Percentiles rank a stretch among this genome's conserved stretches.
These are phyloP conservation scores for Drosophila elegans DNA, from an alignment of 1,140 invertebrate species.

Conservation along the genomic window DNA sequence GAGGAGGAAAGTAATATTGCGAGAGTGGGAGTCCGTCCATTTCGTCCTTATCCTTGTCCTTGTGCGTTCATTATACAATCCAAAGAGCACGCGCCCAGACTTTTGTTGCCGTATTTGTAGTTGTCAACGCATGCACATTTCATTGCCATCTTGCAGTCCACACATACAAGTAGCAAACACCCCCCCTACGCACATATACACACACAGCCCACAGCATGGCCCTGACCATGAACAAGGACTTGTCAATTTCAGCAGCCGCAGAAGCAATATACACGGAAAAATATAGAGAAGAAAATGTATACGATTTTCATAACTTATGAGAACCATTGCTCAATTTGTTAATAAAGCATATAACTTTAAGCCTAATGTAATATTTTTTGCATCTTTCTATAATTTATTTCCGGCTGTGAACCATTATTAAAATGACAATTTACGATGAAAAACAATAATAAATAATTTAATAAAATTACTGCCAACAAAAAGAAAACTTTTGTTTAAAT, in stretches of 20 bases:
- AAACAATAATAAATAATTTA: too few relatives aligned
- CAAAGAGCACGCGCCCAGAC: conserved; percentile 32
- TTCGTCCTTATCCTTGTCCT: conserved; percentile 53
- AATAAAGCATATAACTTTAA: too few relatives aligned
- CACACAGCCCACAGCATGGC: conserved; percentile 40
- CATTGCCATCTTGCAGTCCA: conserved; percentile 52
- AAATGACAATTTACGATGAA: too few relatives aligned
- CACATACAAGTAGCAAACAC: conserved; percentile 1
- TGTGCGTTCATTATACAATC: conserved; percentile 57
- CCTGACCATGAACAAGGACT: conserved; percentile 72
- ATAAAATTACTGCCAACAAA: too few relatives aligned
- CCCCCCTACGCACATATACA: background rate
- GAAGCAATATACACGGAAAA: background rate
- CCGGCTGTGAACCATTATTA: too few relatives aligned
- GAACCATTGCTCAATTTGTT: too few relatives aligned
- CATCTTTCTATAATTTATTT: too few relatives aligned
- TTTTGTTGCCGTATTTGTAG: conserved; percentile 26
- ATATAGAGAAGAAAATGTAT: background rate
- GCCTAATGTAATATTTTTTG: too few relatives aligned
- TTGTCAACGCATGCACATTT: conserved; percentile 63
- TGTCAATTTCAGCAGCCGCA: conserved; percentile 61
- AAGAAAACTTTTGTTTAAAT: too few relatives aligned
- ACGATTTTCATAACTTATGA: too few relatives aligned
- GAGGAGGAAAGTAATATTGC: background rate
- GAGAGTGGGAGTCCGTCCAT: conserved; percentile 3